A percentile compares a stretch with the other conserved stretches of the same genome.
These are phyloP conservation scores for Plebejus anna DNA, from an alignment of 2,888 invertebrate species.

Conservation along the genomic window DNA sequence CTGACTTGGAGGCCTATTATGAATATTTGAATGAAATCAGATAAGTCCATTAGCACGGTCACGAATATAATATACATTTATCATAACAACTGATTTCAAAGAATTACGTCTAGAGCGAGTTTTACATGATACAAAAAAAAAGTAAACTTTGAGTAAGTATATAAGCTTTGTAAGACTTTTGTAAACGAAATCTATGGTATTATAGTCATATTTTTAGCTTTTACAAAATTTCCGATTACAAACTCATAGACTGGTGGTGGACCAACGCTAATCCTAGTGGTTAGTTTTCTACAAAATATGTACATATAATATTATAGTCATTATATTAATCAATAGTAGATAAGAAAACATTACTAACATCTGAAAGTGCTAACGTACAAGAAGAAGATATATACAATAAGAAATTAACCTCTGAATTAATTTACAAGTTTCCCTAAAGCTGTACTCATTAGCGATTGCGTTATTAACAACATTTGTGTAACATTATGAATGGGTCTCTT, in stretches of 20 bases:
- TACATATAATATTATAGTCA: too few relatives aligned
- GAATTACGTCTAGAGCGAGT: not conserved
- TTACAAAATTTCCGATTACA: too few relatives aligned
- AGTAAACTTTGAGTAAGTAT: not conserved
- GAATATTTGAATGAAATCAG: conserved; percentile 46
- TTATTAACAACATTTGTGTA: conserved; percentile 1
- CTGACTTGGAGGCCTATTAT: conserved; percentile 47
- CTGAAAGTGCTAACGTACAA: not conserved
- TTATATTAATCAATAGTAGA: too few relatives aligned
- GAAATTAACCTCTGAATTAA: not conserved
- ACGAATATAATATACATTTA: conserved; percentile 36
- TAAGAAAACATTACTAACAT: not conserved
- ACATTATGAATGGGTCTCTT: not conserved
- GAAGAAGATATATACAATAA: too few relatives aligned
- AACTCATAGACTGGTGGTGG: too few relatives aligned
- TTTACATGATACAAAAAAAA: not conserved
- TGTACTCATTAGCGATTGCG: not conserved
- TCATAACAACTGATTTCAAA: conserved; percentile 14
- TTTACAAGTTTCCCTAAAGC: not conserved
- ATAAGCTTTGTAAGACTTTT: not conserved
- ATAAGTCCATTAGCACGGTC: conserved; percentile 44
- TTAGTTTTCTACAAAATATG: too few relatives aligned
- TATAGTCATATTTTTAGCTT: too few relatives aligned
- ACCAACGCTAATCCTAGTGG: too few relatives aligned
- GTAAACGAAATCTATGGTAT: not conserved